Evolutionary conservation across 2,797 vertebrate species (phyloP).

Genomic region (Hoplostethus atlanticus): DNA sequence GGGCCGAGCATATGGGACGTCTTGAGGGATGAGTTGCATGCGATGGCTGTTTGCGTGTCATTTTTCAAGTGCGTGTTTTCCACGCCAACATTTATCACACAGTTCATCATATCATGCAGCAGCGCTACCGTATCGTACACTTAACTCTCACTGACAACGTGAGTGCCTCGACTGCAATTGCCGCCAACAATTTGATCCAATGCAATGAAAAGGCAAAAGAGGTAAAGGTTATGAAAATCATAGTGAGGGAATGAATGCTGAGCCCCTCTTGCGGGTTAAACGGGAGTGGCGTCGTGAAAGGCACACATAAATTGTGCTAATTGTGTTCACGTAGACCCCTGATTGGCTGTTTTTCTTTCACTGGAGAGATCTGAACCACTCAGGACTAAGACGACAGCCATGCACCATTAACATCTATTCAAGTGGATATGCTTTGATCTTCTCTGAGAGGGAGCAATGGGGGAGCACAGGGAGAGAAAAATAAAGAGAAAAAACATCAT

Average conservation of each 20-base stretch:
- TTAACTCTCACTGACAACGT: conserved; percentile 14
- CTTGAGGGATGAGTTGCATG: conserved; percentile 62
- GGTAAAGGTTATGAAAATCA: conserved; percentile 74
- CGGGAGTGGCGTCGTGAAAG: conserved; percentile 58
- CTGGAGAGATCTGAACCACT: conserved; percentile 68
- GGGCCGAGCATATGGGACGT: conserved; percentile 44
- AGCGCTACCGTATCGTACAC: conserved; percentile 32
- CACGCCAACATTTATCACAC: conserved; percentile 27
- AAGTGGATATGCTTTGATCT: conserved; percentile 85
- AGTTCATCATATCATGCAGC: conserved; percentile 35
- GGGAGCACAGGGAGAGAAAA: conserved; percentile 53
- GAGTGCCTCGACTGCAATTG: neutral
- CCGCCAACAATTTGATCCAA: conserved; percentile 42
- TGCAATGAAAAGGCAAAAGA: conserved; percentile 37
- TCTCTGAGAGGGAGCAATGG: conserved; percentile 70
- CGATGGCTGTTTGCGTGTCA: conserved; percentile 45
- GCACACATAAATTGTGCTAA: conserved; percentile 75
- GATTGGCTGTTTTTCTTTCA: conserved; percentile 64
- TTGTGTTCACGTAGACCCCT: conserved; percentile 77
- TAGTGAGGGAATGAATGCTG: conserved; percentile 40
- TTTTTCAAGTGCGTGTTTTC: conserved; percentile 30
- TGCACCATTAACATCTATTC: conserved; percentile 84
- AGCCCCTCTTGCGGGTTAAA: conserved; percentile 72
- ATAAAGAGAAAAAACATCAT: conserved; percentile 82
- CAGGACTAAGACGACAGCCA: conserved; percentile 72